Conservation (phyloP, 2,797 vertebrate species). For the Xyrichtys novacula region DNA sequence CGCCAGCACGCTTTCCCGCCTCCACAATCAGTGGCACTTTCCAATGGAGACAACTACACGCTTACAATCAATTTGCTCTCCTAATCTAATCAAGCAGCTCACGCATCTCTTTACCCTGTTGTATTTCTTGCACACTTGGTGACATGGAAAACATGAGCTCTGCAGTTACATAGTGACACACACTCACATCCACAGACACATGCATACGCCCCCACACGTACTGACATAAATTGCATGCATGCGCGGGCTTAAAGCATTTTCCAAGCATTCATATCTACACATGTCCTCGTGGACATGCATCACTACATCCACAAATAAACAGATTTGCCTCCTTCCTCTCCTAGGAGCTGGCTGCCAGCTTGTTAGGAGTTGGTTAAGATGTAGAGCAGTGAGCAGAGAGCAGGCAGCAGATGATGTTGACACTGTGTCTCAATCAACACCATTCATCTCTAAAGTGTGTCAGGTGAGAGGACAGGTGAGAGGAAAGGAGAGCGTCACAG, state of each 20-base stretch:
- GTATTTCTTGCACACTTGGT: constrained; percentile 56
- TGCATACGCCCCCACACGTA: constrained; percentile 8
- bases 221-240: constrained; percentile 31
- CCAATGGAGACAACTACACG: constrained; percentile 69
- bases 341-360: constrained; percentile 35
- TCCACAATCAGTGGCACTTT: constrained; percentile 77
- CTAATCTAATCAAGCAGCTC: constrained; percentile 76
- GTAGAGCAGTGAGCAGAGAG: constrained; percentile 32
- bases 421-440: constrained; percentile 65
- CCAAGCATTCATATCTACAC: constrained; percentile 43
- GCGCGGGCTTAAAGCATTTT: constrained; percentile 29
- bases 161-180: constrained; percentile 42
- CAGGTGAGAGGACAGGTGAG: constrained; percentile 52
- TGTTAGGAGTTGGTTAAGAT: constrained; percentile 45
- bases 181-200: constrained; percentile 26
- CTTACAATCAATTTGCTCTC: constrained; percentile 81
- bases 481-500: constrained; percentile 8
- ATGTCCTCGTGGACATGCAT: constrained; percentile 51
- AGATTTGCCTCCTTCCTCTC: constrained; percentile 45
- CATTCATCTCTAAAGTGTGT: constrained; percentile 50
- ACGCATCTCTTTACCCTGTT: constrained; percentile 33
- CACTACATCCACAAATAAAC: constrained; percentile 55
- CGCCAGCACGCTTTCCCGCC: constrained; percentile 62
- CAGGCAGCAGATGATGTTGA: constrained; percentile 38
- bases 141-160: constrained; percentile 68